Evolutionary conservation across 1,140 invertebrate genomes (phyloP), one percentile per base, ranked within the genome.

Genomic region (Pseudachorutes palmiensis): DNA sequence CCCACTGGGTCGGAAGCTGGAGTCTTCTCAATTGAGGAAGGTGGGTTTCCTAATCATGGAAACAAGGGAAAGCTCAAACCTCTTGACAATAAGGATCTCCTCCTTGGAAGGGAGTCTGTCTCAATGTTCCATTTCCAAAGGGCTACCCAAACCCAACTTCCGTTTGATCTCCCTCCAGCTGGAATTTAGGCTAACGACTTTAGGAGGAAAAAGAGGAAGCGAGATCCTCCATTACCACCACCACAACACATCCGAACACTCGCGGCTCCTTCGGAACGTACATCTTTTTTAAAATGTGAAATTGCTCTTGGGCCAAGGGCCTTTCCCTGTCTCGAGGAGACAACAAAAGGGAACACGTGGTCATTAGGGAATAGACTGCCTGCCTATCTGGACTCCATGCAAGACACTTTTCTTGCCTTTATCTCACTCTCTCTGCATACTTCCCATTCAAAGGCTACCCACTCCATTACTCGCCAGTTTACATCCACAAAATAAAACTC

Each of bases 351-450:
- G 55, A 65, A 65, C 64, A 65, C 55, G 59, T 59, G 31, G 64
- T 49, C 64, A 65, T 65, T 59, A 65, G 64, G 64, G 64, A 65
- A 65, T 65, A 65, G 1, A 24, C 31, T 45, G 36, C 22, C 32
- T 65, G 29, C 51, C 26, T 22, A 26, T 64, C 16, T 36, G 45
- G 24, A 31, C 30, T 48, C 41, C 45, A 26, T 28, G 2, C 24
- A n/a, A 19, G 28, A 22, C 28, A n/a, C 26, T 9, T 33, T 33
- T 2, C 1, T 48, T 32, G 19, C 19, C 16, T 16, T 55, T 9
- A 26, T 55, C 28, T 32, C 2, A 12, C 64, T 36, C 28, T 33
- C 48, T 28, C 31, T 14, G 14, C 33, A 32, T 65, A 33, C 14
- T 33, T 57, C 22, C 48, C 45, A 65, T 57, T 58, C 31, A 55